These are phyloP conservation scores for Chlamydotis undulata DNA, from an alignment of 2,113 vertebrate species.

Conservation along the genomic window DNA sequence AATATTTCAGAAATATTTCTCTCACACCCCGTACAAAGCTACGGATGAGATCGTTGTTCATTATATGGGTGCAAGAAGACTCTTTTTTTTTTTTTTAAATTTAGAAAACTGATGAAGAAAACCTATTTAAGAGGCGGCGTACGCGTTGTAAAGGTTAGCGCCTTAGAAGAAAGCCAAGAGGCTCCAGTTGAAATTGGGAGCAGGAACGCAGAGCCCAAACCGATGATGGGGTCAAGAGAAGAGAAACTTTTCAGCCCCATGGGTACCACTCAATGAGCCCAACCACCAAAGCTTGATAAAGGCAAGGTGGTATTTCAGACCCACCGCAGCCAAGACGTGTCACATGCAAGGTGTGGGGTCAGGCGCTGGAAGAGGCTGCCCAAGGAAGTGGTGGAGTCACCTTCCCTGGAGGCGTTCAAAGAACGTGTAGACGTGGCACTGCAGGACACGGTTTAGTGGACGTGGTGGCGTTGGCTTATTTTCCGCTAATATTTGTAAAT, in stretches of 20 bases:
- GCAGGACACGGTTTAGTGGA: too few relatives aligned
- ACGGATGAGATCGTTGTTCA: neutral
- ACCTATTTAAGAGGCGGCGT: neutral
- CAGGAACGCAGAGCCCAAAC: too few relatives aligned
- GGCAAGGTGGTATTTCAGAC: neutral
- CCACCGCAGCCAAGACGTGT: fast-evolving
- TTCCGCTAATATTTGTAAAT: neutral
- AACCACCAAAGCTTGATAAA: neutral
- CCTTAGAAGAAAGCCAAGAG: too few relatives aligned
- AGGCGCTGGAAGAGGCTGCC: too few relatives aligned
- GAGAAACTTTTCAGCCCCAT: neutral
- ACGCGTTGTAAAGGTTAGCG: too few relatives aligned
- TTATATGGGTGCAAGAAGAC: neutral
- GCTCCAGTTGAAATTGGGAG: neutral
- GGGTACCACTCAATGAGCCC: neutral
- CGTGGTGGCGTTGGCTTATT: too few relatives aligned
- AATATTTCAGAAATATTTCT: conserved; percentile 33
- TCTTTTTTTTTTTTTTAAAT: neutral
- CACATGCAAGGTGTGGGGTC: fast-evolving
- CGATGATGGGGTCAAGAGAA: neutral
- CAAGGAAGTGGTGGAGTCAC: too few relatives aligned
- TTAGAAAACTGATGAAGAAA: neutral
- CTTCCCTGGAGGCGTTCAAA: too few relatives aligned
- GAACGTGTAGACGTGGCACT: too few relatives aligned
- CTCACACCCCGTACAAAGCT: neutral